Base-by-base conservation (phyloP, 23 tunicate species). In the Trididemnum nubilum region DNA sequence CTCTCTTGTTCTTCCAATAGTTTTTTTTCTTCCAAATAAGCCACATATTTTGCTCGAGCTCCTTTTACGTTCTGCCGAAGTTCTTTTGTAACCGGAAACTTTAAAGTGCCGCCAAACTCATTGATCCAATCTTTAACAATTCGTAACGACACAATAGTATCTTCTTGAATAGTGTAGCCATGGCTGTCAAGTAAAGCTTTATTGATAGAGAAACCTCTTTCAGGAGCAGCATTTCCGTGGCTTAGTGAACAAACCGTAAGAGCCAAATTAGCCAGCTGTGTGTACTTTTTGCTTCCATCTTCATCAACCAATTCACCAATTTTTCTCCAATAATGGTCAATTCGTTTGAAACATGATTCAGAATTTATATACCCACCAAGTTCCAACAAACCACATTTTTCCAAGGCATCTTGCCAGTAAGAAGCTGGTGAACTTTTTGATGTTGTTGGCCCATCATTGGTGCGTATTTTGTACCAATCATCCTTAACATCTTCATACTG, bases 121-220 rank as follows among this genome's bases (percentile, higher is more conserved):
- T 63, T 15, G 22, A 63, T 18, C 69, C 25, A 18, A 21, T 63
- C 69, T 18, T 63, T 15, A n/a, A 63, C 25, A 63, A 15, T 15
- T 63, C 25, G 25, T 24, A 15, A n/a, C 25, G n/a, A n/a, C n/a
- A n/a, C n/a, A n/a, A n/a, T n/a, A n/a, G n/a, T n/a, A n/a, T 63
- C 25, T 63, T n/a, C 25, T 24, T 63, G 22, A 5, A 63, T 63
- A 5, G 69, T 26, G 25, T 63, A 15, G 22, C 25, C 69, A 63
- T 63, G 69, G 25, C 69, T 63, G 69, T 22, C 69, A 18, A 63
- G 22, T 63, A 63, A n/a, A 18, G 22, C 25, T 26, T 63, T 63
- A 63, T n/a, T 63, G n/a, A 63, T 63, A 21, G 69, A 63, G n/a
- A 63, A 63, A 7, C 69, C 69, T 22, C 69, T 15, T 63, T 63